Percentiles rank a stretch among this genome's conserved stretches.
Evolutionary conservation across 2,797 vertebrate species (phyloP).

Genomic region (Sebastes cheni): DNA sequence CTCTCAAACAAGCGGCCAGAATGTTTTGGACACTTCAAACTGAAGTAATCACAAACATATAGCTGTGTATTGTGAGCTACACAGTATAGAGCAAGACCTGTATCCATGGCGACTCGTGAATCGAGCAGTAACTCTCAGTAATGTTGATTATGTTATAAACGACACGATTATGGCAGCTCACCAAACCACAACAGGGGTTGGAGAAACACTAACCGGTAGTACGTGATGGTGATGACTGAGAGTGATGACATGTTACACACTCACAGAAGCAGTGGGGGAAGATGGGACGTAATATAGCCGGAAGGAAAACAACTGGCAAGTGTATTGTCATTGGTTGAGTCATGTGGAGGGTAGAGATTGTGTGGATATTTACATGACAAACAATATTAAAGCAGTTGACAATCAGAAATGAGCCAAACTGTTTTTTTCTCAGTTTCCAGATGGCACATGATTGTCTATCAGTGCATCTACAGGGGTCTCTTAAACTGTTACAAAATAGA

Average conservation of each 20-base stretch:
- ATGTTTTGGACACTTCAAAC: neutral
- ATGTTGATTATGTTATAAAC: neutral
- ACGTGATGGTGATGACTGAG: neutral
- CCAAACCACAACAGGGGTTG: neutral
- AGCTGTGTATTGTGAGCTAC: neutral
- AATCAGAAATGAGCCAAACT: neutral
- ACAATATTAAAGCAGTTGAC: neutral
- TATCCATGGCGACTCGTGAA: constrained; percentile 18
- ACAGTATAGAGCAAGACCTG: neutral
- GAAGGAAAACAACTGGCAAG: neutral
- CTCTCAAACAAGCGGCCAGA: neutral
- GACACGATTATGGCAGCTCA: neutral
- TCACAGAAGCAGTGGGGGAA: neutral
- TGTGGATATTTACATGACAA: neutral
- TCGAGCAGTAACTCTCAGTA: neutral
- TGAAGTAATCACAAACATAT: neutral
- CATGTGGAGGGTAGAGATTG: neutral
- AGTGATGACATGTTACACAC: neutral
- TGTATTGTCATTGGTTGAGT: constrained; percentile 9
- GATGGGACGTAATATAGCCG: neutral
- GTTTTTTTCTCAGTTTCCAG: neutral
- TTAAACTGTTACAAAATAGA: neutral
- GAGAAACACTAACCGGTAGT: neutral
- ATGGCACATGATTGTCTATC: neutral
- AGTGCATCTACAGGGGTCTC: neutral